A percentile compares a stretch with the other conserved stretches of the same genome.
Evolutionary conservation across 2,797 vertebrate species (phyloP).

Genomic region (Danionella dracula): DNA sequence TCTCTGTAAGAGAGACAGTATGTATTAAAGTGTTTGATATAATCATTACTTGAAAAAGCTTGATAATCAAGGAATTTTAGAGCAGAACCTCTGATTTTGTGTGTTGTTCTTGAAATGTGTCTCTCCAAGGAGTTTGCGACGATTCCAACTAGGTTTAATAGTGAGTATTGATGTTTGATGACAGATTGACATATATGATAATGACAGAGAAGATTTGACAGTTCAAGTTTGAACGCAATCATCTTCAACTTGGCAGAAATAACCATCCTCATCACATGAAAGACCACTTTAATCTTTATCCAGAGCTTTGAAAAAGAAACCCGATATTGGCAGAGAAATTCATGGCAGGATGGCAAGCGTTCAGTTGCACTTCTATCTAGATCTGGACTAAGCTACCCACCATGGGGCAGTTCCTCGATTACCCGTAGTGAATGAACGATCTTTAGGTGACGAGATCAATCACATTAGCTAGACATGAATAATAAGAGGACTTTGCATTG

Average conservation of each 20-base stretch:
- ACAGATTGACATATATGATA: too few relatives aligned
- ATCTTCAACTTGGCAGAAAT: not conserved
- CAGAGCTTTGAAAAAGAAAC: not conserved
- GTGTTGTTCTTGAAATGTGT: too few relatives aligned
- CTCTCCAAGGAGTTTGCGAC: too few relatives aligned
- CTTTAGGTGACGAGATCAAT: conserved; percentile 31
- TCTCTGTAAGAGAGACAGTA: too few relatives aligned
- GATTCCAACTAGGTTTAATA: too few relatives aligned
- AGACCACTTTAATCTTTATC: not conserved
- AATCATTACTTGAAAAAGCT: too few relatives aligned
- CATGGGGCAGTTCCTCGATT: conserved; percentile 3
- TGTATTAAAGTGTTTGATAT: too few relatives aligned
- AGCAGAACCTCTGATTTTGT: too few relatives aligned
- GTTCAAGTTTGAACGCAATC: not conserved
- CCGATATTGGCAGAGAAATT: conserved; percentile 4
- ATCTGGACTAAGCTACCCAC: conserved; percentile 27
- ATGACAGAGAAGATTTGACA: too few relatives aligned
- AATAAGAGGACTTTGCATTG: conserved; percentile 29
- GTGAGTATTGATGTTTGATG: too few relatives aligned
- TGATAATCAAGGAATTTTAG: too few relatives aligned
- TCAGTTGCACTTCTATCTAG: conserved; percentile 14
- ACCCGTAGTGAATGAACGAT: conserved; percentile 6
- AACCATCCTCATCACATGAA: not conserved
- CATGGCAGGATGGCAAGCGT: conserved; percentile 4
- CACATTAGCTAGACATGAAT: conserved; percentile 13